Evolutionary conservation across 2,113 vertebrate genomes (phyloP).

Genomic region (Cygnus buccinator): DNA sequence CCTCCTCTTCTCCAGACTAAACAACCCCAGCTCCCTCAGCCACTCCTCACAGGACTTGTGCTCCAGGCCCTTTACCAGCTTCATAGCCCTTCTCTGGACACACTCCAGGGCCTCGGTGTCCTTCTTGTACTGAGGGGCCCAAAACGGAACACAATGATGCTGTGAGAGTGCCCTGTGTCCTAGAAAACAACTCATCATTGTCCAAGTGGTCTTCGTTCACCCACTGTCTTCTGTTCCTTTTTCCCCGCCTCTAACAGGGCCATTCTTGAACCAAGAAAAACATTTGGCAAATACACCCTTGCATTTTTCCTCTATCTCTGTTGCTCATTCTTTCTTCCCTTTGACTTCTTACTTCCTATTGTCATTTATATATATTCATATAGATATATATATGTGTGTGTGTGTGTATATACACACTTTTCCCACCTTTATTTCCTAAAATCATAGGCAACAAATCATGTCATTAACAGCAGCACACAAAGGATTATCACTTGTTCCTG

Average conservation of each 20-base stretch:
- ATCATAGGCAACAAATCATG: neutral
- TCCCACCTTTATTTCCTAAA: neutral
- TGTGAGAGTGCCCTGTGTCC: neutral
- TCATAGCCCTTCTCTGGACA: no score
- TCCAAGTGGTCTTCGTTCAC: neutral
- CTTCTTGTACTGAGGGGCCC: no score
- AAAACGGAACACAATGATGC: neutral
- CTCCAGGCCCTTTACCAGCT: no score
- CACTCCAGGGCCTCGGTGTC: no score
- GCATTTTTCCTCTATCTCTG: neutral
- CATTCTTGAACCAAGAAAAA: neutral
- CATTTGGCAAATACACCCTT: neutral
- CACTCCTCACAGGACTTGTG: no score
- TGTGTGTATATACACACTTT: neutral
- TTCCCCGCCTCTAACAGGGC: neutral
- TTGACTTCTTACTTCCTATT: neutral
- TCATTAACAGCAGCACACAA: neutral
- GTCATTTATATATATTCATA: neutral
- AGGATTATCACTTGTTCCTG: neutral
- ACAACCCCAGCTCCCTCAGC: no score
- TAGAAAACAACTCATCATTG: neutral
- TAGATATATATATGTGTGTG: no score
- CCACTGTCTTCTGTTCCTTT: neutral
- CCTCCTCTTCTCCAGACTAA: no score
- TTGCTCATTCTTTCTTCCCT: neutral